phyloP scores from a whole-genome alignment of 2,113 vertebrate species.

The Entosphenus tridentatus region DNA sequence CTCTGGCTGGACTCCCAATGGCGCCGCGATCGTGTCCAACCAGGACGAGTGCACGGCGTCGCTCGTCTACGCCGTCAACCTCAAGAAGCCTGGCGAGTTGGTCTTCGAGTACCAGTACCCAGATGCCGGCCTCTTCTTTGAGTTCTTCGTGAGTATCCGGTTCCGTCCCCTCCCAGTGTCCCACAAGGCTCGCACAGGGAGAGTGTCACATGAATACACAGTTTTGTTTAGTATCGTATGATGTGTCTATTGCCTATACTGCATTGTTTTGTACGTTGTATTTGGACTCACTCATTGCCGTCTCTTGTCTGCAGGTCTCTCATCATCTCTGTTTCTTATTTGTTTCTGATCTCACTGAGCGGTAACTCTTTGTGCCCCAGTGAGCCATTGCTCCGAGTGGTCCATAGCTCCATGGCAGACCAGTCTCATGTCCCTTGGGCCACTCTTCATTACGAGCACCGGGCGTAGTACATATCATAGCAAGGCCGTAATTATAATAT shows the following conservation, averaged over 20 bases:
- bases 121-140: conserved; percentile 61
- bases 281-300: background rate
- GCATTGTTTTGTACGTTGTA: background rate
- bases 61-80: conserved; percentile 56
- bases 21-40: conserved; percentile 63
- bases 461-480: too few relatives aligned
- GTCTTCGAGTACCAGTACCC: conserved; percentile 73
- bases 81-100: conserved; percentile 57
- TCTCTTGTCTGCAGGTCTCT: too few relatives aligned
- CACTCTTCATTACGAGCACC: too few relatives aligned
- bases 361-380: too few relatives aligned
- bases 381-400: too few relatives aligned
- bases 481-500: too few relatives aligned
- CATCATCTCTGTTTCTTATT: too few relatives aligned
- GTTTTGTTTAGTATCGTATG: too few relatives aligned
- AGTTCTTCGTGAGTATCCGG: conserved; percentile 54
- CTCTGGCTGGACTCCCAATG: conserved; percentile 56
- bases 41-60: conserved; percentile 68
- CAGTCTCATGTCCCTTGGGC: too few relatives aligned
- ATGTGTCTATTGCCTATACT: background rate
- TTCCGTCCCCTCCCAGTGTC: background rate
- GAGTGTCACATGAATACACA: background rate
- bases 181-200: background rate
- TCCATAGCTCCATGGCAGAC: too few relatives aligned
- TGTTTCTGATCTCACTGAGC: too few relatives aligned